Evolutionary conservation across 92 coral and sea anemone species (phyloP), one percentile per base, ranked within the genome.

Genomic region (Palythoa heliodiscus): DNA sequence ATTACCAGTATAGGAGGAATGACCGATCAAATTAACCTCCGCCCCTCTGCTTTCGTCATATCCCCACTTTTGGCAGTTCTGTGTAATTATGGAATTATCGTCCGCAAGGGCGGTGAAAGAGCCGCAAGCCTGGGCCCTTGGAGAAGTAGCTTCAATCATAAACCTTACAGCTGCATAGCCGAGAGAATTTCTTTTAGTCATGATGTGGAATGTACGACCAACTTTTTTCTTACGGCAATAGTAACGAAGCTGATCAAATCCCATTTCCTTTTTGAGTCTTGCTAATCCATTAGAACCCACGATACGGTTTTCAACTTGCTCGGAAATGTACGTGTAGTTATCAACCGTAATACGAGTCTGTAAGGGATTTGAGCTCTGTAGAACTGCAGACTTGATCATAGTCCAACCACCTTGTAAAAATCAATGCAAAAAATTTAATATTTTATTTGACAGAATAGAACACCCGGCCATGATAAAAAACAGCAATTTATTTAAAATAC

Each of bases 141-240:
- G 19, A 23, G 63, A 50, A 12, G 86, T 20, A n/a, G 70, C 24
- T 7, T 57, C 68, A 43, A 73, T 50, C 48, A 50, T 15, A 73
- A 19, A 82, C 71, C 52, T 69, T 9, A 82, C 52, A 1, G 76
- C 86, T n/a, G 40, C 64, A 8, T 37, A 54, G 24, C 86, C 86
- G 43, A 20, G 12, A 11, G 16, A 11, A 19, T 68, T 70, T 82
- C 37, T 82, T 9, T 68, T 67, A 11, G 86, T 82, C 75, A 82
- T 73, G 7, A 82, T 58, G 47, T 82, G 86, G 68, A 82, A 82
- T 6, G 67, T 83, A 37, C 87, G 79, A 16, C 81, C 54, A 6
- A 48, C 57, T 1, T 37, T 15, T 1, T 83, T 83, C 64, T 83
- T 83, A 24, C 22, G 54, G 57, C 78, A 83, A 12, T 71, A 71